Conservation (phyloP, 2,888 invertebrate species). For the Epiblema foenella region DNA sequence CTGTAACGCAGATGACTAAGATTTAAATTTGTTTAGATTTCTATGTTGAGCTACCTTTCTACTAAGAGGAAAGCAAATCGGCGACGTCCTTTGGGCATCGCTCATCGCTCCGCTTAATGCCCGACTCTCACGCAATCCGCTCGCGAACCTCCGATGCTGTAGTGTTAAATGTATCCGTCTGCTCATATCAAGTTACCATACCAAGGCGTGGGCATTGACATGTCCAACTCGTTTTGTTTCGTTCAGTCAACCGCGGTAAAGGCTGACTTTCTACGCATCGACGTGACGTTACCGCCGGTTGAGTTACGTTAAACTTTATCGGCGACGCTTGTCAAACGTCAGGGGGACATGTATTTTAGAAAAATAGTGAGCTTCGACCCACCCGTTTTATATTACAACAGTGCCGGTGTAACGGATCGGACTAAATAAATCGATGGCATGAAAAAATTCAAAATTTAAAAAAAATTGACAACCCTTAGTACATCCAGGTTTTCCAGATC, state of each 20-base stretch:
- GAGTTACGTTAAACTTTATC: constrained; percentile 73
- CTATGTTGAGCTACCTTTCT: not conserved
- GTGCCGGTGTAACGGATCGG: constrained; percentile 1
- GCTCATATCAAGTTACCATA: constrained; percentile 81
- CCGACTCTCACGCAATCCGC: constrained; percentile 56
- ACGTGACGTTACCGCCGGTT: constrained; percentile 71
- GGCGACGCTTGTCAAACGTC: constrained; percentile 73
- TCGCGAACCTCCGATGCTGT: constrained; percentile 60
- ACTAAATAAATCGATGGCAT: not conserved
- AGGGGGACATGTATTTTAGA: constrained; percentile 53
- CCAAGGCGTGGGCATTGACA: constrained; percentile 84
- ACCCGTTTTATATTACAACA: constrained; percentile 21
- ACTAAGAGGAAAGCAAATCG: constrained; percentile 42
- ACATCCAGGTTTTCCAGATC: too few species aligned
- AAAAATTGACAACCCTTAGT: not conserved
- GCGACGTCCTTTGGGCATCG: constrained; percentile 58
- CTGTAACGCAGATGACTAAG: not conserved
- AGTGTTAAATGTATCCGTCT: constrained; percentile 83
- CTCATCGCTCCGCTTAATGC: constrained; percentile 67
- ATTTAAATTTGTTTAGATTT: not conserved
- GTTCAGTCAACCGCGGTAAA: constrained; percentile 77
- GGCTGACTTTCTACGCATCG: constrained; percentile 81
- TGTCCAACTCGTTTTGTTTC: constrained; percentile 82
- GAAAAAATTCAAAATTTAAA: not conserved
- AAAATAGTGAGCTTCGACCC: constrained; percentile 44